A percentile compares a stretch with the other conserved stretches of the same genome.
Evolutionary conservation across 2,797 vertebrate species (phyloP).

Genomic region (Sebastes itinus): DNA sequence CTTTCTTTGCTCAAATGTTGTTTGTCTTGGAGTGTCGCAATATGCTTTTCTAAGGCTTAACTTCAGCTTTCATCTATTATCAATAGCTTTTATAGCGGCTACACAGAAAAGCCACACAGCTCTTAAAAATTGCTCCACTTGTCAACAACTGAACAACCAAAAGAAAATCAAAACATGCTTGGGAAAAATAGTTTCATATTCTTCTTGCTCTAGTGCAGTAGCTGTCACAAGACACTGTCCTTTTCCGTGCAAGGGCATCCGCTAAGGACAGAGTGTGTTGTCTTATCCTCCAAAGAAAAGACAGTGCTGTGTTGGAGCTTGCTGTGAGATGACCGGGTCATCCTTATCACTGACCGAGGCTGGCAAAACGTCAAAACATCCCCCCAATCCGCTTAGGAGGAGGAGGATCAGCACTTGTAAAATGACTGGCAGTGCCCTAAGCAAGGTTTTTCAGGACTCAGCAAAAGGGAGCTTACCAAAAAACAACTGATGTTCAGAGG

Average conservation of each 20-base stretch:
- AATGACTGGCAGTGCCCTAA: constrained; percentile 64
- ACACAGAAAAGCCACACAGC: constrained; percentile 7
- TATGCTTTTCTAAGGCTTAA: constrained; percentile 5
- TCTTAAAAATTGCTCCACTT: neutral
- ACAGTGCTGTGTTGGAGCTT: constrained; percentile 42
- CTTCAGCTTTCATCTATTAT: constrained; percentile 26
- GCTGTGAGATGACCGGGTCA: constrained; percentile 70
- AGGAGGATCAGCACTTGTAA: constrained; percentile 69
- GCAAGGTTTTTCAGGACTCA: constrained; percentile 58
- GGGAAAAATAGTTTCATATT: neutral
- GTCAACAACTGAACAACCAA: neutral
- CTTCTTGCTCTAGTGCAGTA: neutral
- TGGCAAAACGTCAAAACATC: constrained; percentile 62
- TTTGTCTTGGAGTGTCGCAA: constrained; percentile 15
- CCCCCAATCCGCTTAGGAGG: constrained; percentile 68
- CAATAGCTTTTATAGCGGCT: neutral
- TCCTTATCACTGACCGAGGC: constrained; percentile 68
- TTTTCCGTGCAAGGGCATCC: constrained; percentile 14
- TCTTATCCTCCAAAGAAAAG: constrained; percentile 48
- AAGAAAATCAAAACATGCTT: constrained; percentile 11
- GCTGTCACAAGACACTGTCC: neutral
- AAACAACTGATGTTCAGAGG: constrained; percentile 54
- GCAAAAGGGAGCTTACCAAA: constrained; percentile 62
- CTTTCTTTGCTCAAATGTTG: constrained; percentile 13
- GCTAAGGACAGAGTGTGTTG: constrained; percentile 28